These are phyloP conservation scores for Hipparchia semele DNA, from an alignment of 2,888 invertebrate species.

Conservation along the genomic window DNA sequence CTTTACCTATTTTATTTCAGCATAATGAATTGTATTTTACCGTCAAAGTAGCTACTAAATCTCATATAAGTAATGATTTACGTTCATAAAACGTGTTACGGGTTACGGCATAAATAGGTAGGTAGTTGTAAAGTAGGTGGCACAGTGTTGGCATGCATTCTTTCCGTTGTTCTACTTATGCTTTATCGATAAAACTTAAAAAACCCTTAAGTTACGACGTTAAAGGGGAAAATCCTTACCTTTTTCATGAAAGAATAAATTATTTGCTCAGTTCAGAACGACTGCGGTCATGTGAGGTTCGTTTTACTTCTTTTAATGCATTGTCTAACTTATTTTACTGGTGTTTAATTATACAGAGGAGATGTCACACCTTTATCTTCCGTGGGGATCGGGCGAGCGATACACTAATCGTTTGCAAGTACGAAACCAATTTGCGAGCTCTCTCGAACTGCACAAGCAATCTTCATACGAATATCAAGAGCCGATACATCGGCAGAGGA, in stretches of 20 bases:
- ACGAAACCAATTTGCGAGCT: slow-evolving; percentile 77
- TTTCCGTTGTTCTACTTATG: slow-evolving; percentile 43
- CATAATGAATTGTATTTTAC: background rate
- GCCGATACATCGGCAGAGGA: slow-evolving; percentile 77
- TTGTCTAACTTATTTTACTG: background rate
- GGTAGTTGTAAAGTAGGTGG: slow-evolving; percentile 8
- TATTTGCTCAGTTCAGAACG: slow-evolving; percentile 62
- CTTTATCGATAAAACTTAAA: slow-evolving; percentile 76
- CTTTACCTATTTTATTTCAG: background rate
- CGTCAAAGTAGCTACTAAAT: slow-evolving; percentile 12
- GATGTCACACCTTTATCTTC: slow-evolving; percentile 89
- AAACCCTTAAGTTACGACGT: slow-evolving; percentile 61
- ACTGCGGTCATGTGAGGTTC: slow-evolving; percentile 46
- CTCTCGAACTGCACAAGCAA: slow-evolving; percentile 72
- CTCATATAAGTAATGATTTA: slow-evolving; percentile 3
- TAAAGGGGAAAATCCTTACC: slow-evolving; percentile 57
- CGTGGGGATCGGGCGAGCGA: slow-evolving; percentile 86
- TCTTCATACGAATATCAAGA: slow-evolving; percentile 74
- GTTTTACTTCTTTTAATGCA: slow-evolving; percentile 7
- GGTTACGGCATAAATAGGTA: slow-evolving; percentile 20
- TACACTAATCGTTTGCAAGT: slow-evolving; percentile 71
- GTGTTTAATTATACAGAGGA: slow-evolving; percentile 85
- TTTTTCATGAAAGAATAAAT: slow-evolving; percentile 52
- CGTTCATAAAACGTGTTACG: slow-evolving; percentile 10
- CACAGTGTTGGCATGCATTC: slow-evolving; percentile 37